Base-by-base conservation (phyloP, 2,888 invertebrate genomes). In the Trichacis sp. region DNA sequence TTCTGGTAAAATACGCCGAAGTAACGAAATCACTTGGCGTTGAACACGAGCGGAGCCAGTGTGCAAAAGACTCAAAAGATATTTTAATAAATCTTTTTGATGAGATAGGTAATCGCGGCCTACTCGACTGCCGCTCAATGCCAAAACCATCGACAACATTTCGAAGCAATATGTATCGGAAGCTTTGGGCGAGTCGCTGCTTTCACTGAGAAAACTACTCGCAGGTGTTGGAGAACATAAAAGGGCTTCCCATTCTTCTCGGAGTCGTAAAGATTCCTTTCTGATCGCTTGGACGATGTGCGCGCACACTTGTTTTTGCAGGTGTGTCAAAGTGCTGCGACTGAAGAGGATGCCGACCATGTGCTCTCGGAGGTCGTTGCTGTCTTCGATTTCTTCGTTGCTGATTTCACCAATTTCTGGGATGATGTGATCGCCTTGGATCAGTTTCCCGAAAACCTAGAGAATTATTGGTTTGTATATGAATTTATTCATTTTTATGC, bases 321-420 rank as follows among this genome's bases (percentile, higher is more conserved):
- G 87, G 75, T 96, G 94, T 0, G 96, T 96, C 18, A 98, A 86
- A 83, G 97, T 96, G 81, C 95, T 95, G 48, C 97, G 90, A 58
- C 96, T 95, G 84, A 97, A 98, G 46, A 98, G 87, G 75, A 98
- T 97, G 63, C 97, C 97, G 43, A 97, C 97, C 89, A 98, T 96
- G 81, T 97, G 97, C 79, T 97, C 97, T 42, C 96, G 90, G 5
- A 98, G 86, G 79, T 96, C 95, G 47, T 91, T 87, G 18, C 88
- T 88, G 20, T 86, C 86, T 38, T 85, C 86, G 1, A 78, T 68
- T 47, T 83, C 83, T 49, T 85, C 85, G 63, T 80, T 80, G 30
- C 73, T 67, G n/a, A 72, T 75, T 15, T 83, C 84, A 2, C 79
- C 82, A 11, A 68, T 60, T 53, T 85, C 84, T 43, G 58, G 42